Percentiles rank a stretch among this genome's conserved stretches.
These are phyloP conservation scores for Characodon lateralis DNA, from an alignment of 2,797 vertebrate genomes.

Conservation along the genomic window DNA sequence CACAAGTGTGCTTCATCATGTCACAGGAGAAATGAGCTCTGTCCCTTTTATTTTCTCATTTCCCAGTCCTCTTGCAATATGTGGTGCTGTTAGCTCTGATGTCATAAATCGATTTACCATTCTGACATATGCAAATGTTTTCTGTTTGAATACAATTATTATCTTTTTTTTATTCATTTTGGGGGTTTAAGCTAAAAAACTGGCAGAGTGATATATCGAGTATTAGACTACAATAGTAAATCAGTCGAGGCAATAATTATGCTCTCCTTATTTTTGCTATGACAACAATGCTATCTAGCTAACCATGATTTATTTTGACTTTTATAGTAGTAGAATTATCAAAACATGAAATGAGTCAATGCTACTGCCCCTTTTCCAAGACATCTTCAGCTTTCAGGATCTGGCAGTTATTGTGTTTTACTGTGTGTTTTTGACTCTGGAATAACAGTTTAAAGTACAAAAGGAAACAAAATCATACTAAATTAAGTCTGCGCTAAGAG, in stretches of 20 bases:
- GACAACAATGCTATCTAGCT: not conserved
- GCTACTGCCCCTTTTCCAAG: not conserved
- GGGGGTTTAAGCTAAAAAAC: not conserved
- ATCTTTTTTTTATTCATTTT: not conserved
- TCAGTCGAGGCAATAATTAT: not conserved
- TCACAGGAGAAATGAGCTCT: conserved; percentile 33
- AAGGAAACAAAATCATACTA: not conserved
- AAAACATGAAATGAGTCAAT: not conserved
- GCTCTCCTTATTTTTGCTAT: not conserved
- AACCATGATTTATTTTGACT: not conserved
- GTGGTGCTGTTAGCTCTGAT: conserved; percentile 6
- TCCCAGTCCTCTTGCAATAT: conserved; percentile 20
- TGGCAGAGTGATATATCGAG: not conserved
- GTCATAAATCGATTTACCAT: conserved; percentile 5
- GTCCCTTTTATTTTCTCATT: conserved; percentile 28
- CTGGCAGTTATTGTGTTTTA: not conserved
- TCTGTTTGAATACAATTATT: not conserved
- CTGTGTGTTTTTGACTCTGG: not conserved
- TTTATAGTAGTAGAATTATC: not conserved
- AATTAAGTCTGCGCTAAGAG: not conserved
- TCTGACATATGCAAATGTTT: not conserved
- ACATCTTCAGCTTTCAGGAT: not conserved
- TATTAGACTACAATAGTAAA: not conserved
- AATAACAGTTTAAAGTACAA: not conserved
- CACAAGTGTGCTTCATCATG: conserved; percentile 31